Percentiles rank a stretch among this genome's conserved stretches.
Evolutionary conservation across 2,888 invertebrate species (phyloP).

Genomic region (Choristoneura rosaceana): DNA sequence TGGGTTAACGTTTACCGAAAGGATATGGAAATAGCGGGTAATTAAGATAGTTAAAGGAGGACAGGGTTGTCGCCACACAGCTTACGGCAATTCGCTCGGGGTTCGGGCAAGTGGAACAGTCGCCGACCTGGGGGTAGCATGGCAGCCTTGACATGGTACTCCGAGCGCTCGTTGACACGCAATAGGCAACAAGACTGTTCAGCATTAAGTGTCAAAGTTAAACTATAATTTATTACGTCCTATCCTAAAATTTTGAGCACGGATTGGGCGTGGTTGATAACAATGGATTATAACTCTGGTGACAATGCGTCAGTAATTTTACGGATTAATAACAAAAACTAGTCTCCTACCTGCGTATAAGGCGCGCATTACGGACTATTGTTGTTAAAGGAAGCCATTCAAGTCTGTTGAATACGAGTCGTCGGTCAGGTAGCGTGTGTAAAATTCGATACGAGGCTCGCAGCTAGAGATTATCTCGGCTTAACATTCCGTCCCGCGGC

Average conservation of each 20-base stretch:
- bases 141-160: constrained; percentile 54
- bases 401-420: constrained; percentile 67
- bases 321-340: constrained; percentile 56
- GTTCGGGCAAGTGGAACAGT: constrained; percentile 55
- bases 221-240: constrained; percentile 22
- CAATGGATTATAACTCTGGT: constrained; percentile 32
- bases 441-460: constrained; percentile 75
- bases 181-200: constrained; percentile 49
- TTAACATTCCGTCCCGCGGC: constrained; percentile 77
- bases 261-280: constrained; percentile 11
- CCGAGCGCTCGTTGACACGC: constrained; percentile 56
- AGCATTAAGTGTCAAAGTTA: constrained; percentile 5
- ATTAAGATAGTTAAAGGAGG: constrained; percentile 67
- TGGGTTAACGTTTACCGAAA: constrained; percentile 42
- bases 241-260: constrained; percentile 25
- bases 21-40: constrained; percentile 54
- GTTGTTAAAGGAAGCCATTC: constrained; percentile 75
- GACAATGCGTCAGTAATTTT: constrained; percentile 43
- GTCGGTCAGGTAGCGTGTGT: constrained; percentile 79
- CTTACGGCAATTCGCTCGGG: constrained; percentile 35
- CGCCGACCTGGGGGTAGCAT: constrained; percentile 56
- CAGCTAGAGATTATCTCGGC: constrained; percentile 76
- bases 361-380: constrained; percentile 64
- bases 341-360: constrained; percentile 70
- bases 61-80: constrained; percentile 62